Percentiles rank a stretch among this genome's conserved stretches.
phyloP scores from a whole-genome alignment of 2,888 invertebrate species.

The Drosophila anomelani region DNA sequence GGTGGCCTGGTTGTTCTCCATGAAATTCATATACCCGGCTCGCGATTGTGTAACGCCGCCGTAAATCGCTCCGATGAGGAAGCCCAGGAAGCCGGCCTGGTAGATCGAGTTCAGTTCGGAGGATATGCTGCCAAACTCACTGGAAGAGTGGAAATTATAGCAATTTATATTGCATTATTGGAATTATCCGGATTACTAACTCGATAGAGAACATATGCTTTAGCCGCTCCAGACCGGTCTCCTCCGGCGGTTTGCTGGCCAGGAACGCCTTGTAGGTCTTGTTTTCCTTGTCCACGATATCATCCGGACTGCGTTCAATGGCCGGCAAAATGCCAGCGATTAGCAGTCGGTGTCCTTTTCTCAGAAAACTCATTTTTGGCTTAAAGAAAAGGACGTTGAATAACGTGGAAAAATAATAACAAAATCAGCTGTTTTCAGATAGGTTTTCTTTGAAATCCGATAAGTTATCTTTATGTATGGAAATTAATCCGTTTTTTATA shows the following conservation, averaged over 20 bases:
- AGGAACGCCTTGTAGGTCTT: slow-evolving; percentile 81
- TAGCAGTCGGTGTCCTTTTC: slow-evolving; percentile 63
- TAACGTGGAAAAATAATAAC: slow-evolving; percentile 47
- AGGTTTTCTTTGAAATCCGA: not conserved
- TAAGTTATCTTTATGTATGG: not conserved
- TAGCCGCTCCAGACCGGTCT: slow-evolving; percentile 82
- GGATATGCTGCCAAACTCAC: slow-evolving; percentile 88
- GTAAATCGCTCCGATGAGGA: slow-evolving; percentile 87
- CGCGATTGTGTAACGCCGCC: slow-evolving; percentile 88
- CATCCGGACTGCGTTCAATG: slow-evolving; percentile 55
- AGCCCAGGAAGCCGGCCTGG: slow-evolving; percentile 87
- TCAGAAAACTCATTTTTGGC: slow-evolving; percentile 66
- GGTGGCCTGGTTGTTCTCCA: slow-evolving; percentile 91
- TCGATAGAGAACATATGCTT: slow-evolving; percentile 82
- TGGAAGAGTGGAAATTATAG: slow-evolving; percentile 68
- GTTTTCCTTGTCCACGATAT: slow-evolving; percentile 70
- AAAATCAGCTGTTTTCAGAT: slow-evolving; percentile 60
- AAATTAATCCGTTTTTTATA: not conserved
- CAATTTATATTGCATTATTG: not conserved
- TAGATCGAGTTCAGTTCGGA: slow-evolving; percentile 87
- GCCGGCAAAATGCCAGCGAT: slow-evolving; percentile 75
- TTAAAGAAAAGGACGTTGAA: slow-evolving; percentile 43
- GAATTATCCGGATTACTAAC: slow-evolving; percentile 58
- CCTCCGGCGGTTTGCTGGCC: slow-evolving; percentile 62
- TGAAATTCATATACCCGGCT: slow-evolving; percentile 88